phyloP scores from a whole-genome alignment of 2,888 invertebrate species.

The Gortyna flavago region DNA sequence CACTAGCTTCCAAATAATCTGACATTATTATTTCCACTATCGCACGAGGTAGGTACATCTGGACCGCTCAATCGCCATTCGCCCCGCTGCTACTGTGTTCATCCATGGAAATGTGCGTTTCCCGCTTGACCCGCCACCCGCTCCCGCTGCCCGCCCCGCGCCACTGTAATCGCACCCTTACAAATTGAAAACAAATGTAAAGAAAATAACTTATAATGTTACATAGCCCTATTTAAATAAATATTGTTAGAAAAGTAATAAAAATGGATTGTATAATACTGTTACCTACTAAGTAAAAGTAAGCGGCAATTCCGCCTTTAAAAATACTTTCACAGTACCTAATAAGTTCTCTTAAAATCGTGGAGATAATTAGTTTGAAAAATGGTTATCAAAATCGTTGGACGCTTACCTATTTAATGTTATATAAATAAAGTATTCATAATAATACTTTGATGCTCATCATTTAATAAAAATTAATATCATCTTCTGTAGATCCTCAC shows the following conservation, averaged over 20 bases:
- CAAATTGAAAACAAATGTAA: not conserved
- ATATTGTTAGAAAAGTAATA: constrained; percentile 21
- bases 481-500: not conserved
- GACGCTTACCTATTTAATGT: constrained; percentile 59
- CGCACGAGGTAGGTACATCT: too few species aligned
- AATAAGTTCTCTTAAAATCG: constrained; percentile 25
- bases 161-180: too few species aligned
- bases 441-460: constrained; percentile 30
- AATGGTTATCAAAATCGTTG: constrained; percentile 59
- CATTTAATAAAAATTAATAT: not conserved
- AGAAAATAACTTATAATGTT: constrained; percentile 16
- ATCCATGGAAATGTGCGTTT: too few species aligned
- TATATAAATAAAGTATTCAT: constrained; percentile 67
- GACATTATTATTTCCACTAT: too few species aligned
- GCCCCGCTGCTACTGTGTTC: too few species aligned
- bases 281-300: constrained; percentile 7
- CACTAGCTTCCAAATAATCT: too few species aligned
- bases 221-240: constrained; percentile 16
- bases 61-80: too few species aligned
- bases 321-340: constrained; percentile 13
- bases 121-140: too few species aligned
- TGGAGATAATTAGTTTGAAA: constrained; percentile 44
- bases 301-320: constrained; percentile 21
- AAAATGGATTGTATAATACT: constrained; percentile 3
- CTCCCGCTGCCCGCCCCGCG: too few species aligned